A percentile compares a stretch with the other conserved stretches of the same genome.
phyloP scores from a whole-genome alignment of 2,888 invertebrate species.

The Augiades crinisus region DNA sequence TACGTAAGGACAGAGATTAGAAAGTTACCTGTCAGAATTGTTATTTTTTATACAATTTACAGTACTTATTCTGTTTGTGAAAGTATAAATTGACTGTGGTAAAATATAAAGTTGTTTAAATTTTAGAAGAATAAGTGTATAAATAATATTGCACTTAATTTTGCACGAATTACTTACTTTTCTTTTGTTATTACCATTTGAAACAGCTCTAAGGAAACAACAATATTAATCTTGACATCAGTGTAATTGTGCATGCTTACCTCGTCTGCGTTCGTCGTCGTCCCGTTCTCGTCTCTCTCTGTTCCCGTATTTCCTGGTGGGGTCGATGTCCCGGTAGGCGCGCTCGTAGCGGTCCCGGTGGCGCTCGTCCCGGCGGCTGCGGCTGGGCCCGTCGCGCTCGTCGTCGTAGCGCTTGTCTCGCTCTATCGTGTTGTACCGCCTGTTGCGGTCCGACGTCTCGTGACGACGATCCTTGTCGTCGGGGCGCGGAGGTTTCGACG shows the following conservation, averaged over 20 bases:
- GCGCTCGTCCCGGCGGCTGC: conserved; percentile 48
- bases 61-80: no score
- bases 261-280: conserved; percentile 57
- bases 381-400: conserved; percentile 37
- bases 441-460: conserved; percentile 48
- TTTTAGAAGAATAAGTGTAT: no score
- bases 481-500: conserved; percentile 67
- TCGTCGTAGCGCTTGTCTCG: conserved; percentile 60
- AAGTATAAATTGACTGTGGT: no score
- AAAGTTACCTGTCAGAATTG: no score
- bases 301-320: conserved; percentile 54
- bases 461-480: conserved; percentile 58
- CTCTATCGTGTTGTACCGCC: conserved; percentile 49
- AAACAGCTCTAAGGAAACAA: background rate
- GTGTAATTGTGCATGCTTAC: conserved; percentile 31
- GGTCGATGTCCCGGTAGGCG: conserved; percentile 65
- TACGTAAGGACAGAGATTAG: no score
- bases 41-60: no score
- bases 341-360: conserved; percentile 50
- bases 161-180: no score
- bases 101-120: no score
- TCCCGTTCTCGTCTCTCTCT: conserved; percentile 54
- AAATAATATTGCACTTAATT: no score
- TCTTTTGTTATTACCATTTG: no score
- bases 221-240: background rate